A percentile compares a stretch with the other conserved stretches of the same genome.
Conservation (phyloP, 1,140 invertebrate genomes). For the Diachasma alloeum region DNA sequence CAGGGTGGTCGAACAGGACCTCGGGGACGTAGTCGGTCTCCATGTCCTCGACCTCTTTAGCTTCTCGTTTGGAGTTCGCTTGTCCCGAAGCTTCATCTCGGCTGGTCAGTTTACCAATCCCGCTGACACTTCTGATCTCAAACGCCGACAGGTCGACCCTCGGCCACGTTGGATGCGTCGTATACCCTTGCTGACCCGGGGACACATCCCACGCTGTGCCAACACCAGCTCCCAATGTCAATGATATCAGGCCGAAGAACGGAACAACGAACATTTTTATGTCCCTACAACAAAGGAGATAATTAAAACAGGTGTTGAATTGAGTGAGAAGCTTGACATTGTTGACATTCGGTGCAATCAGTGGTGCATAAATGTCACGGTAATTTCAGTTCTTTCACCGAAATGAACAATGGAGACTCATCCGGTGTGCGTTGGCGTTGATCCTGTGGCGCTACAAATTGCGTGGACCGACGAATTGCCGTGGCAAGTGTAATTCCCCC, state of each 20-base stretch:
- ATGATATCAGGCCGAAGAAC: conserved; percentile 29
- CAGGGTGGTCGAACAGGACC: conserved; percentile 23
- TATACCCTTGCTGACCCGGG: conserved; percentile 32
- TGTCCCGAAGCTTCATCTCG: background rate
- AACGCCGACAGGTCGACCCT: conserved; percentile 47
- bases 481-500: conserved; percentile 60
- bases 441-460: conserved; percentile 31
- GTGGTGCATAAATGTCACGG: conserved; percentile 35
- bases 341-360: conserved; percentile 9
- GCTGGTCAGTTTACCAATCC: conserved; percentile 34
- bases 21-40: conserved; percentile 7
- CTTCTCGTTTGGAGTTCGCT: background rate
- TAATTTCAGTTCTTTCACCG: conserved; percentile 26
- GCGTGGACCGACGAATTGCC: conserved; percentile 25
- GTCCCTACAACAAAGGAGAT: conserved; percentile 21
- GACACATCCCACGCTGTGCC: conserved; percentile 53
- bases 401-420: conserved; percentile 28
- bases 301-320: conserved; percentile 24
- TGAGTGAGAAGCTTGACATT: background rate
- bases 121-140: conserved; percentile 47
- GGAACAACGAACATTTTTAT: conserved; percentile 16
- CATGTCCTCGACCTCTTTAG: conserved; percentile 29
- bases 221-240: conserved; percentile 38
- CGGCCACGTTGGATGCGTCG: conserved; percentile 42
- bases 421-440: conserved; percentile 34